phyloP scores from a whole-genome alignment of 2,113 vertebrate genomes.

The Phoxinus phoxinus region DNA sequence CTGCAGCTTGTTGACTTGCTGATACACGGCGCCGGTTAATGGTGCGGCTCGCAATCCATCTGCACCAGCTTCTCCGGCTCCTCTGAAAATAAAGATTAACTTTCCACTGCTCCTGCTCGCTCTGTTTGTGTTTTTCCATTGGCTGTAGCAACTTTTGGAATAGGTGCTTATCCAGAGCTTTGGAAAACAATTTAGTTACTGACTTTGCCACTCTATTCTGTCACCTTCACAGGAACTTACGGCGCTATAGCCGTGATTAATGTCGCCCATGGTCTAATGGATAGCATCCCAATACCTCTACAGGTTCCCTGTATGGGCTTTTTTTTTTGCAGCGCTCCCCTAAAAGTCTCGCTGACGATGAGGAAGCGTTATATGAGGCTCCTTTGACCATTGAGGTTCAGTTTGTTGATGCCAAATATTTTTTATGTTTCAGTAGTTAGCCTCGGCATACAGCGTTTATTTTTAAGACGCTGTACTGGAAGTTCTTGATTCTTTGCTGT shows the following conservation, averaged over 20 bases:
- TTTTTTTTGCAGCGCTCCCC: not conserved
- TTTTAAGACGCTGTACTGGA: constrained; percentile 17
- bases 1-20: constrained; percentile 49
- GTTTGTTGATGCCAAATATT: constrained; percentile 39
- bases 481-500: constrained; percentile 25
- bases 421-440: constrained; percentile 25
- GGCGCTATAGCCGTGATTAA: constrained; percentile 13
- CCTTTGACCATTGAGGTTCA: constrained; percentile 12
- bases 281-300: constrained; percentile 11
- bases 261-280: not conserved
- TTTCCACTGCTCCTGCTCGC: constrained; percentile 9
- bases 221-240: not conserved
- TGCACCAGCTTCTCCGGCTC: constrained; percentile 4
- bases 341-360: constrained; percentile 3
- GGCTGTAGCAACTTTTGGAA: constrained; percentile 27
- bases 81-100: constrained; percentile 44
- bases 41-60: constrained; percentile 20
- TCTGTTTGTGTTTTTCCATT: constrained; percentile 11
- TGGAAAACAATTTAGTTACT: not conserved
- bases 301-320: not conserved
- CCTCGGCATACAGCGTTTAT: constrained; percentile 20
- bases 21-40: constrained; percentile 48
- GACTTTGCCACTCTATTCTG: constrained; percentile 2
- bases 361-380: constrained; percentile 16
- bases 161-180: constrained; percentile 32